Base-by-base conservation (phyloP, 2,113 vertebrate species). In the Oreochromis spilurus region DNA sequence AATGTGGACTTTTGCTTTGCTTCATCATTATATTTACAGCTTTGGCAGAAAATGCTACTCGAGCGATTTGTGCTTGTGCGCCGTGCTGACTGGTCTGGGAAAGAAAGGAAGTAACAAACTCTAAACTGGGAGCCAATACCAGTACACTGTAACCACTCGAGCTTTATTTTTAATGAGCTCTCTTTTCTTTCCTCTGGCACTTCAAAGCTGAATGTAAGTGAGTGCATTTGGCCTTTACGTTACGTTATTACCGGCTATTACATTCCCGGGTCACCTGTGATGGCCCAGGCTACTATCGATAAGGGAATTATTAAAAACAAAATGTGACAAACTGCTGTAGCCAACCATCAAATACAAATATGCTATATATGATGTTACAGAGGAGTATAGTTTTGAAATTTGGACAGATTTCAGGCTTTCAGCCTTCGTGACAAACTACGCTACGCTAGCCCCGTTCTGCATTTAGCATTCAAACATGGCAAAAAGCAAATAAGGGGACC, bases 251-350 rank as follows among this genome's bases (percentile, higher is more conserved):
- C 7, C 4, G 57, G 26, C 17, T 31, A 60, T 17, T 60, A 60
- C 26, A 31, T 0, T 17, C 31, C 0, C 3, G 0, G 55, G 55
- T 31, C 57, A 60, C 57, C 57, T 60, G 57, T 60, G 57, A 60
- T 17, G 26, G 57, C 0, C 8, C 8, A 17, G 29, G 57, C 34
- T 1, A 19, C 17, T 10, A 60, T 34, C 4, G 19, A 38, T 8
- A 67, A 0, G 0, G 0, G 0, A 40, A 40, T 2, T 21, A 40
- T 21, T 24, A 2, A 40, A 24, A 70, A 24, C 1, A 14, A 40
- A 67, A 67, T 14, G 62, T 67, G 0, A 5, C 36, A 40, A 70
- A 40, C 19, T 67, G 19, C 62, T 40, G 11, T 40, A 2, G 36
- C 36, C 36, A 21, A 67, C 11, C 60, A 38, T 65, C 34, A 67